These are phyloP conservation scores for Pachycephala philippinensis DNA, from an alignment of 2,113 vertebrate species.

Conservation along the genomic window DNA sequence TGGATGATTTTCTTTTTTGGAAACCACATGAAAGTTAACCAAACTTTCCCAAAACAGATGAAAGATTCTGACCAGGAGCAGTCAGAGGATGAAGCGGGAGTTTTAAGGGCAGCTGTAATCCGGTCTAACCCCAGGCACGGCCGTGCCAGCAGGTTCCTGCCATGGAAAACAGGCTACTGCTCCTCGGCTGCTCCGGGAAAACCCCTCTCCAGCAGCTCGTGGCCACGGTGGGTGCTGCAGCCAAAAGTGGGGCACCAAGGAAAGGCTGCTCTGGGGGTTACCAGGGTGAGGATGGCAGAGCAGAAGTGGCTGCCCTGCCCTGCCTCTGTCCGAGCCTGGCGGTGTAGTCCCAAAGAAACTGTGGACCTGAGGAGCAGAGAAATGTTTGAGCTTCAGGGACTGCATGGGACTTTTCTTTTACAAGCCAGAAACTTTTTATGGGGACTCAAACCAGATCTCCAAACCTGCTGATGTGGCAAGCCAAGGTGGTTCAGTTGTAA, in stretches of 20 bases:
- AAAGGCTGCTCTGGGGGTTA: background rate
- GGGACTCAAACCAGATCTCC: background rate
- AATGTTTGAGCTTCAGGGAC: background rate
- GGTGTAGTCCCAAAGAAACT: background rate
- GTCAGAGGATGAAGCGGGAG: background rate
- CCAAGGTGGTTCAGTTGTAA: background rate
- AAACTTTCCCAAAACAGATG: slow-evolving; percentile 61
- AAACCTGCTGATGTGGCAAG: background rate
- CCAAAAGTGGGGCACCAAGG: background rate
- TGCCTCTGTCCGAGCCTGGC: background rate
- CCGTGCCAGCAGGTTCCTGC: background rate
- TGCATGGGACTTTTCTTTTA: background rate
- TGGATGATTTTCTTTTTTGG: slow-evolving; percentile 55
- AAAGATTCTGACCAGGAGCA: slow-evolving; percentile 53
- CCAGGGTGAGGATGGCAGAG: background rate
- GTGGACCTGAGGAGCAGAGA: background rate
- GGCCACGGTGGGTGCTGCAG: background rate
- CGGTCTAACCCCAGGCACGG: background rate
- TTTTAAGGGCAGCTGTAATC: background rate
- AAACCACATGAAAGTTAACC: slow-evolving; percentile 65
- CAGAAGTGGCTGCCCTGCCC: background rate
- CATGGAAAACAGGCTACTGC: background rate
- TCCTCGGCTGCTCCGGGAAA: background rate
- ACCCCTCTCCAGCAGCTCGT: background rate
- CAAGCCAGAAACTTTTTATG: background rate